Evolutionary conservation across 2,888 invertebrate species (phyloP), one percentile per base, ranked within the genome.

Genomic region (Tipula confusa): DNA sequence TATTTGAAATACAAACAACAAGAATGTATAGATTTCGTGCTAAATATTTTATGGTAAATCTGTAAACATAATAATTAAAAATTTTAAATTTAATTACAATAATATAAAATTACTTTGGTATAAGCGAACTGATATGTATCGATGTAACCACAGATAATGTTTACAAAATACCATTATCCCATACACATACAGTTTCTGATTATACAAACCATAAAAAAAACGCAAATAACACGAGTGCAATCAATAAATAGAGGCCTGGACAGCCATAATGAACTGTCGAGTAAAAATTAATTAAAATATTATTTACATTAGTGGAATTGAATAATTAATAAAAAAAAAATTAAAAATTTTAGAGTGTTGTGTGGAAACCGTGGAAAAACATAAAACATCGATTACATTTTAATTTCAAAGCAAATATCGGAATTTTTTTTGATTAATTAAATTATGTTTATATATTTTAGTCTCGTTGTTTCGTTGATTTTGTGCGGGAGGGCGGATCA

Each of bases 221-320:
- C n/a, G n/a, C n/a, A n/a, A 64, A 24, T 24, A 24, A 64, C 18
- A 64, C 24, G 64, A 6, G 24, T 64, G 24, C 64, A 64, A 24
- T 64, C 24, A 43, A 15, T 15, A 15, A 9, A 24, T 64, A 6
- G 64, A 64, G 64, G 18, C 18, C 64, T 64, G n/a, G n/a, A 64
- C 24, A 5, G 11, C 43, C 64, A 64, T 24, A 64, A 64, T 64
- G 24, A 1, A 2, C 24, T 24, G 0, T 24, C 64, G 64, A 64
- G 6, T 24, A 64, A 64, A 64, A 64, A 24, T 64, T 64, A 64
- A 64, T 64, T 64, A 64, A 64, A 64, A 24, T 64, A 64, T 64
- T 64, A 64, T 64, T 64, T 64, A 64, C 64, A 64, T 64, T 64
- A n/a, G n/a, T n/a, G n/a, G n/a, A n/a, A n/a, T n/a, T n/a, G n/a